Percentiles rank a stretch among this genome's conserved stretches.
phyloP scores from a whole-genome alignment of 2,113 vertebrate genomes.

The Charadrius vociferus region DNA sequence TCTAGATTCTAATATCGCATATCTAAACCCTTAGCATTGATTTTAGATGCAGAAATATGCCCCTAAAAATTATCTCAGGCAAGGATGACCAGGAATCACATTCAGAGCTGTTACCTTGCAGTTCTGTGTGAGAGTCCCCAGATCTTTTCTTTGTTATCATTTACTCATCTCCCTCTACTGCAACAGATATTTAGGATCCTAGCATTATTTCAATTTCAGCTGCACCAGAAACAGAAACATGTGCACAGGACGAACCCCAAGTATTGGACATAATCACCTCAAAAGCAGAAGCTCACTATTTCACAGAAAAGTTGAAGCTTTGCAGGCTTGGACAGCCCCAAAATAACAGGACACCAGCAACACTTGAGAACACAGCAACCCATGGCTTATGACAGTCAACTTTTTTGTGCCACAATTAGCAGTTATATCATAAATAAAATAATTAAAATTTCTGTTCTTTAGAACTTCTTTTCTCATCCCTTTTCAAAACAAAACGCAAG shows the following conservation, averaged over 20 bases:
- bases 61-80: not conserved
- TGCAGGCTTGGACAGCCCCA: not conserved
- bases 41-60: not conserved
- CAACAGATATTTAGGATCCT: not conserved
- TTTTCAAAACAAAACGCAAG: not conserved
- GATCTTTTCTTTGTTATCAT: not conserved
- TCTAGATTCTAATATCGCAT: not conserved
- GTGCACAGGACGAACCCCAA: not conserved
- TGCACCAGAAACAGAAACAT: not conserved
- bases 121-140: not conserved
- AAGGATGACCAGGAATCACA: not conserved
- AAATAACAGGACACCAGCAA: not conserved
- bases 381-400: not conserved
- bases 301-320: not conserved
- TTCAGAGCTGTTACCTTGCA: not conserved
- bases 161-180: not conserved
- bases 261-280: not conserved
- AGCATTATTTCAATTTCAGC: not conserved
- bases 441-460: not conserved
- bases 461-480: not conserved
- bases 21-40: not conserved
- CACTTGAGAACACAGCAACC: not conserved
- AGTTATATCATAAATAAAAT: not conserved
- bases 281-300: not conserved
- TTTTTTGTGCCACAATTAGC: not conserved